These are phyloP conservation scores for Micronycteris hirsuta DNA, from an alignment of 2,113 vertebrate genomes.

Conservation along the genomic window DNA sequence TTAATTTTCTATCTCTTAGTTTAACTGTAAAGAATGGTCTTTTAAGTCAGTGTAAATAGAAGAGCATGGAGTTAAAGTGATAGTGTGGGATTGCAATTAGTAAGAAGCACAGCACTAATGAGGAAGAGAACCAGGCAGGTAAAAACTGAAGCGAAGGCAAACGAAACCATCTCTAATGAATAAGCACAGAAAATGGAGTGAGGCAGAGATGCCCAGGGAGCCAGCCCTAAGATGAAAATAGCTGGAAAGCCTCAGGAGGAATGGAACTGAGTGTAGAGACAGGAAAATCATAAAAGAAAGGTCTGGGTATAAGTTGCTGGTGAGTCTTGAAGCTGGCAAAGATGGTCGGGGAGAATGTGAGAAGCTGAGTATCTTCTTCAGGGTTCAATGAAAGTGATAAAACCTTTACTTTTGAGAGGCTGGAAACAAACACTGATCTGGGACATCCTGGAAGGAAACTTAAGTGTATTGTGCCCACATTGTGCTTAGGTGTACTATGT, in stretches of 20 bases:
- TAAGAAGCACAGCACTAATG: neutral
- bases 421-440: neutral
- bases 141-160: neutral
- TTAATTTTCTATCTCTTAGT: constrained; percentile 15
- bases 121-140: constrained; percentile 5
- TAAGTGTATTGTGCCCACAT: neutral
- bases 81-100: neutral
- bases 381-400: neutral
- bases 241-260: neutral
- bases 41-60: neutral
- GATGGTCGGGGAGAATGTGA: neutral
- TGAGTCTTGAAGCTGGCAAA: neutral
- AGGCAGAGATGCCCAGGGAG: neutral
- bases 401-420: neutral
- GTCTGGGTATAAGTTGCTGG: neutral
- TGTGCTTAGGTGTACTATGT: neutral
- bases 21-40: constrained; percentile 5
- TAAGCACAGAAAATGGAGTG: neutral
- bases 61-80: neutral
- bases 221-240: neutral
- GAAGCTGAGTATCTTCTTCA: neutral
- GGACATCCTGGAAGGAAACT: neutral
- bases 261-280: neutral
- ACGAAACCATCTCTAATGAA: neutral
- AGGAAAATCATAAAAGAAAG: neutral